Percentiles rank a stretch among this genome's conserved stretches.
Evolutionary conservation across 2,888 invertebrate species (phyloP).

Genomic region (Litoditis marina): DNA sequence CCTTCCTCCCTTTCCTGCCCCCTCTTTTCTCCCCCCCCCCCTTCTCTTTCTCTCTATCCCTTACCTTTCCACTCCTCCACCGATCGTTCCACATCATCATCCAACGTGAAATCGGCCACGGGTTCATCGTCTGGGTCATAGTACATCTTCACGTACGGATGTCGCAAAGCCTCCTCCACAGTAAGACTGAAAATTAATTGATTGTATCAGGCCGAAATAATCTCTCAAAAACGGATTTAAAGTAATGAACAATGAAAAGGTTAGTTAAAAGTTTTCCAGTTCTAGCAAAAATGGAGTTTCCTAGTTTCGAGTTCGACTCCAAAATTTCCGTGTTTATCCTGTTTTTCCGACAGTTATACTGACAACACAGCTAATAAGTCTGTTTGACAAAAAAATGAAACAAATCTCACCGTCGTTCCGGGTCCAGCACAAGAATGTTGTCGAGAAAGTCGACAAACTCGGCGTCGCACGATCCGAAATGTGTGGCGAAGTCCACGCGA

Average conservation of each 20-base stretch:
- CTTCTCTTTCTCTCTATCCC: no score
- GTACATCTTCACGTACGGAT: constrained; percentile 47
- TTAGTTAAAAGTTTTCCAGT: not conserved
- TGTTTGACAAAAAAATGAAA: not conserved
- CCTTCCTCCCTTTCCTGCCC: no score
- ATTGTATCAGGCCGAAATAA: no score
- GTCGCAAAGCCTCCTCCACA: constrained; percentile 52
- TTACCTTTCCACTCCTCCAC: constrained; percentile 49
- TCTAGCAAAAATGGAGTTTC: no score
- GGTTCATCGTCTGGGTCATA: constrained; percentile 52
- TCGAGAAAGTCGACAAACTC: constrained; percentile 54
- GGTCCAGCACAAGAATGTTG: constrained; percentile 54
- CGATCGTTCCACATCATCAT: constrained; percentile 45
- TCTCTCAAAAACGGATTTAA: no score
- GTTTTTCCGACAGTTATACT: no score
- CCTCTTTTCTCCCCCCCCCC: no score
- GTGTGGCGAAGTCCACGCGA: constrained; percentile 29
- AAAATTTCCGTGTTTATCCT: no score
- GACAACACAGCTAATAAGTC: no score
- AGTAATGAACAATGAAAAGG: not conserved
- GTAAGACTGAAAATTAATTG: constrained; percentile 33
- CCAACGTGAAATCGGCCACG: constrained; percentile 41
- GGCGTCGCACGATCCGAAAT: constrained; percentile 25
- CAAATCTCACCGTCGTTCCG: constrained; percentile 41
- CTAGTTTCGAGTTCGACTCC: no score